phyloP scores from a whole-genome alignment of 2,888 invertebrate species.

The Andrena bicolor region DNA sequence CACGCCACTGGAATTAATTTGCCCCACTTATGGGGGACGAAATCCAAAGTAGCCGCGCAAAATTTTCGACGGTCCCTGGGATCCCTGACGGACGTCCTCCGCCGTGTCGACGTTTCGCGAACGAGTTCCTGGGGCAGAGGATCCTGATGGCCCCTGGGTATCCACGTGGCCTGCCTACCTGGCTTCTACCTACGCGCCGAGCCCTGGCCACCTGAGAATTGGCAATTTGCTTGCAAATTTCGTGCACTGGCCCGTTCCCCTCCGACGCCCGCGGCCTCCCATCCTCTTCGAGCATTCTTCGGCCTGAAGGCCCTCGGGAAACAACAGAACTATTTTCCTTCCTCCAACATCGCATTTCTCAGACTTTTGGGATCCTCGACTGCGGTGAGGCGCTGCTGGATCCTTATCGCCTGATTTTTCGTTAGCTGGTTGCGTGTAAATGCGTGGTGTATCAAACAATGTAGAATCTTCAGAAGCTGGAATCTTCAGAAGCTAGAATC shows the following conservation, averaged over 20 bases:
- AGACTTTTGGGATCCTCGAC: too few species aligned
- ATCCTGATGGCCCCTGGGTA: slow-evolving; percentile 59
- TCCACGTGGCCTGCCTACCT: slow-evolving; percentile 60
- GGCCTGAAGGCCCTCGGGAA: slow-evolving; percentile 4
- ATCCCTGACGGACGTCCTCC: slow-evolving; percentile 35
- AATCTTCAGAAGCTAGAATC: too few species aligned
- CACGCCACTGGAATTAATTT: slow-evolving; percentile 11
- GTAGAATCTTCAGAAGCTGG: too few species aligned
- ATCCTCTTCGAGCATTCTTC: slow-evolving; percentile 38
- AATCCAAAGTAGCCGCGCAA: slow-evolving; percentile 22
- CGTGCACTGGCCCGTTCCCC: slow-evolving; percentile 57
- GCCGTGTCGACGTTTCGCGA: slow-evolving; percentile 54
- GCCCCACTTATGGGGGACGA: slow-evolving; percentile 1
- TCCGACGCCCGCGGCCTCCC: slow-evolving; percentile 38
- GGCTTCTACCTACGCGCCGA: slow-evolving; percentile 60
- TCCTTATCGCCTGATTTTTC: too few species aligned
- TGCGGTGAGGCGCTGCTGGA: too few species aligned
- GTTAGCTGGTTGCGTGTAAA: too few species aligned
- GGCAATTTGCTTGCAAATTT: slow-evolving; percentile 84
- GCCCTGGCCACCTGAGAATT: slow-evolving; percentile 80
- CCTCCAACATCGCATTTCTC: too few species aligned
- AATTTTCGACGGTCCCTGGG: slow-evolving; percentile 23
- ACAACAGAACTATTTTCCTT: not conserved
- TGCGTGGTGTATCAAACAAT: too few species aligned
- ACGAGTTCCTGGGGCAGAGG: slow-evolving; percentile 49